These are phyloP conservation scores for Cyprinodon tularosa DNA, from an alignment of 2,113 vertebrate species.

Conservation along the genomic window DNA sequence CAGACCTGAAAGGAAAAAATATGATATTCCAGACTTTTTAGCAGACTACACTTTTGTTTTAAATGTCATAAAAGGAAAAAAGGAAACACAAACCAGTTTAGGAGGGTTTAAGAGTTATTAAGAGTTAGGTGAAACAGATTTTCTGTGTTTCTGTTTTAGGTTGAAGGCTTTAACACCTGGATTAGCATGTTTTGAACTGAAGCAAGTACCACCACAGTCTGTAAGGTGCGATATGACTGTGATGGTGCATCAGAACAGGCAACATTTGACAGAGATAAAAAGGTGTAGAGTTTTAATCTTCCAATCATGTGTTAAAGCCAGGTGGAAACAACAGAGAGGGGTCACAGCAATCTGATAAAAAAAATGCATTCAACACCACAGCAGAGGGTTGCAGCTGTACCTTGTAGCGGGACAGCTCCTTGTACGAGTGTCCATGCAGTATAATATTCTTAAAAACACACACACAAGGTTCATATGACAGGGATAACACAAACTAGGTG, in stretches of 20 bases:
- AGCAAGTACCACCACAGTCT: background rate
- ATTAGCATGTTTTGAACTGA: background rate
- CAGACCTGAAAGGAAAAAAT: background rate
- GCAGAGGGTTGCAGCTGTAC: background rate
- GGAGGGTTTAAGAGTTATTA: too few relatives aligned
- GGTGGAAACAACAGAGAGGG: background rate
- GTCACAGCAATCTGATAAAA: background rate
- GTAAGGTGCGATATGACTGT: background rate
- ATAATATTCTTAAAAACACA: background rate
- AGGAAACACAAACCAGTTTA: too few relatives aligned
- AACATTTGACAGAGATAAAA: too few relatives aligned
- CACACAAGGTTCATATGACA: background rate
- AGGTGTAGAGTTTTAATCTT: background rate
- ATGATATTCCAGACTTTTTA: background rate
- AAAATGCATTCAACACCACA: background rate
- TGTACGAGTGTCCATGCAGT: background rate
- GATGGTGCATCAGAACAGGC: background rate
- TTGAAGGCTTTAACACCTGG: background rate
- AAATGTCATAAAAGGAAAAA: too few relatives aligned
- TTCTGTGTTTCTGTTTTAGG: background rate
- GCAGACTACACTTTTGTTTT: too few relatives aligned
- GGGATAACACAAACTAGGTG: background rate
- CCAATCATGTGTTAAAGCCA: background rate
- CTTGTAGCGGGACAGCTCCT: background rate
- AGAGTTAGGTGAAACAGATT: too few relatives aligned